phyloP scores from a whole-genome alignment of 1,140 invertebrate genomes.

The Neelides sp. region DNA sequence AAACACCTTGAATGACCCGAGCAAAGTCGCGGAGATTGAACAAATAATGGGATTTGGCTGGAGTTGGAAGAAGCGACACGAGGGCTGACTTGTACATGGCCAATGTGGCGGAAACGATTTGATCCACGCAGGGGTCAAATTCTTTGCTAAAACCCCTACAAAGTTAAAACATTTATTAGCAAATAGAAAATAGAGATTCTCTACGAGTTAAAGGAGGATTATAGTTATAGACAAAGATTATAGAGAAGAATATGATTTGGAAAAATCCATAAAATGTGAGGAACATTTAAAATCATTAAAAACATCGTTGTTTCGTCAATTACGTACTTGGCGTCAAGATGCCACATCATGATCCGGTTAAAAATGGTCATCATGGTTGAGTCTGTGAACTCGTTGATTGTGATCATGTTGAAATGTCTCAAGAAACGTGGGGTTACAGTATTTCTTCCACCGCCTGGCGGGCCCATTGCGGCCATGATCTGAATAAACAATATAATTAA shows the following conservation, averaged over 20 bases:
- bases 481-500: too few species aligned
- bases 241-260: too few species aligned
- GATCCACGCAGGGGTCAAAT: constrained; percentile 81
- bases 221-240: too few species aligned
- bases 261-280: too few species aligned
- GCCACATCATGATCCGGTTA: constrained; percentile 83
- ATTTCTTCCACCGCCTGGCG: constrained; percentile 67
- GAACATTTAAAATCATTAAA: too few species aligned
- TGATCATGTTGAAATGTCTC: constrained; percentile 75
- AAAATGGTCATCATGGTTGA: constrained; percentile 74
- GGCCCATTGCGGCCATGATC: constrained; percentile 78
- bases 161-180: constrained; percentile 28
- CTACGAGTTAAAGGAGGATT: too few species aligned
- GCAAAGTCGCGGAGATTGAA: constrained; percentile 93
- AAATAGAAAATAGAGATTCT: too few species aligned
- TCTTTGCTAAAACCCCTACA: constrained; percentile 82
- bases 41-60: constrained; percentile 44
- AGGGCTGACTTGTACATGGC: constrained; percentile 75
- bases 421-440: constrained; percentile 74
- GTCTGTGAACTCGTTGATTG: constrained; percentile 83
- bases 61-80: constrained; percentile 70
- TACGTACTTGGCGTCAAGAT: constrained; percentile 67
- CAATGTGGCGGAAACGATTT: constrained; percentile 74
- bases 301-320: neutral
- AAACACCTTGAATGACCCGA: constrained; percentile 78